Evolutionary conservation across 1,140 invertebrate genomes (phyloP), one percentile per base, ranked within the genome.

Genomic region (Archivesica marissinica): DNA sequence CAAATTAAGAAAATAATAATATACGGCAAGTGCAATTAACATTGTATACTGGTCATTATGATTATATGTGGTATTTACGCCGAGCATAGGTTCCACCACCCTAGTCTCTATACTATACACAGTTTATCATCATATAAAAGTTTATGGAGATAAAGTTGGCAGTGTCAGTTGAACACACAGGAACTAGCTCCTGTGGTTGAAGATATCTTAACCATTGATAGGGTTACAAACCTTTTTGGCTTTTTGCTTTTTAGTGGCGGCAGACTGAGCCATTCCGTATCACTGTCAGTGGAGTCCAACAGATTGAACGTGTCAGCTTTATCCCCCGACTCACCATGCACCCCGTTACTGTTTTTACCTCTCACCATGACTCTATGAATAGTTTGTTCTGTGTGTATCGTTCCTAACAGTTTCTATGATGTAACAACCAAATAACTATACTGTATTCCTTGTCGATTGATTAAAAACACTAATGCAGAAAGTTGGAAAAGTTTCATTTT

Each of bases 181-280:
- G n/a, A n/a, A n/a, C n/a, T n/a, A n/a, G n/a, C n/a, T n/a, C n/a
- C n/a, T 54, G 52, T 2, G 1, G 4, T 54, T 54, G 13, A 52
- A n/a, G 47, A 52, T 52, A 15, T 52, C 47, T 52, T n/a, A n/a
- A 25, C 6, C 9, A 30, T 66, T 30, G 61, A 3, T 20, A 66
- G 6, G 25, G 13, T 52, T 52, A 70, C 80, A 54, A n/a, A 85
- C 82, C 70, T 85, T 52, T 68, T 85, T 52, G 82, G 82, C 64
- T 85, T 85, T 75, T 85, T 85, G 17, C 82, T 74, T 44, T 85
- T 85, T 1, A 85, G 38, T 39, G 82, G 82, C 6, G 82, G 82
- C 44, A 85, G 44, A 59, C 30, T 85, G 7, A 85, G 59, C 82
- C 82, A 85, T 39, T 85, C 82, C 11, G 78, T 74, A 54, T 85